These are phyloP conservation scores for Oreamnos americanus DNA, from an alignment of 2,113 vertebrate species.

Conservation along the genomic window DNA sequence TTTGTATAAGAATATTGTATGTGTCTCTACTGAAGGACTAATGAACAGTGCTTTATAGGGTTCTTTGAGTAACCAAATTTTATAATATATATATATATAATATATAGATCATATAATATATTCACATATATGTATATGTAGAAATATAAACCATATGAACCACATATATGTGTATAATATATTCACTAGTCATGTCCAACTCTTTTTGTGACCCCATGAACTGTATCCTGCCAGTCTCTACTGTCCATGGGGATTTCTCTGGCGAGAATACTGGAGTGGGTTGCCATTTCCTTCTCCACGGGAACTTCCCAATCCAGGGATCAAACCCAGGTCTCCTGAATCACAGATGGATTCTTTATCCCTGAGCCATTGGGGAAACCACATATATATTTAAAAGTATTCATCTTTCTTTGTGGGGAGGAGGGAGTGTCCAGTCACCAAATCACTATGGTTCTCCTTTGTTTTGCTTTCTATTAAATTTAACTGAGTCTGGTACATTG, in stretches of 20 bases:
- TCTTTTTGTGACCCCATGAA: not conserved
- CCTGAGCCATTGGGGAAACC: not conserved
- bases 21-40: not conserved
- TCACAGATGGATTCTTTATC: not conserved
- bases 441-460: not conserved
- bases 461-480: not conserved
- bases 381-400: not conserved
- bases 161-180: not conserved
- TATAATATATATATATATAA: not conserved
- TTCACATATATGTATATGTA: not conserved
- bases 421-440: not conserved
- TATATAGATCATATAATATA: not conserved
- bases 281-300: not conserved
- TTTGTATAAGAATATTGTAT: not conserved
- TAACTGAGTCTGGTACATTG: not conserved
- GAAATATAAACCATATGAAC: not conserved
- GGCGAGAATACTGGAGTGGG: not conserved
- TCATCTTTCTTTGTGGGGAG: not conserved
- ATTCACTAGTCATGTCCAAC: not conserved
- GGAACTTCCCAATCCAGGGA: not conserved
- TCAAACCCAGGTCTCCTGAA: not conserved
- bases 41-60: not conserved
- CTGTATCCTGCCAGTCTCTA: not conserved
- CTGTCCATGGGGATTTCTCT: not conserved
- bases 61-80: not conserved